These are phyloP conservation scores for Perithous albicinctus DNA, from an alignment of 2,888 invertebrate species.

Conservation along the genomic window DNA sequence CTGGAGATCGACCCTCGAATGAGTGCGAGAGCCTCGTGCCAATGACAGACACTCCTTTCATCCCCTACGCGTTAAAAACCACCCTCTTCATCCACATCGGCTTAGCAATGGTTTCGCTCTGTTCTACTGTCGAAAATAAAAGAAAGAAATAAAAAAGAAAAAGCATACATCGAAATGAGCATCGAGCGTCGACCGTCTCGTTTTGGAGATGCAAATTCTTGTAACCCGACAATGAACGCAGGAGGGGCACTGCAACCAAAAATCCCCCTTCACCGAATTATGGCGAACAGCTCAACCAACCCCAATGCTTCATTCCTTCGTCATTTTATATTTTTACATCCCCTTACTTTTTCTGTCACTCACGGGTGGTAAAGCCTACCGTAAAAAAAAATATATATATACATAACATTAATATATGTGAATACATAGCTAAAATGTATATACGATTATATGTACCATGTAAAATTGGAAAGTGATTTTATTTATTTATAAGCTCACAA, in stretches of 20 bases:
- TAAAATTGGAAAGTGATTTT: not conserved
- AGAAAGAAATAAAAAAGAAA: constrained; percentile 53
- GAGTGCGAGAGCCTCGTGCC: constrained; percentile 55
- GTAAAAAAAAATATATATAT: not conserved
- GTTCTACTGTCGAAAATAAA: constrained; percentile 35
- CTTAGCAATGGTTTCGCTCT: constrained; percentile 18
- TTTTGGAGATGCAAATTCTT: constrained; percentile 64
- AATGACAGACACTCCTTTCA: constrained; percentile 65
- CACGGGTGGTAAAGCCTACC: not conserved
- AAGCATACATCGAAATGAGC: constrained; percentile 62
- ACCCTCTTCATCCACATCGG: constrained; percentile 52
- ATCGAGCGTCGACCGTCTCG: constrained; percentile 53
- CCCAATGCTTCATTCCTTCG: constrained; percentile 10
- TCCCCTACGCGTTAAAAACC: constrained; percentile 59
- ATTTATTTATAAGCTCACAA: not conserved
- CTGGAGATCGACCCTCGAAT: constrained; percentile 60
- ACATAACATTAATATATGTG: not conserved
- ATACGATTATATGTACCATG: not conserved
- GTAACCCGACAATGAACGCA: constrained; percentile 52
- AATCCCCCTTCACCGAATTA: constrained; percentile 22
- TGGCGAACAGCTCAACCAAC: constrained; percentile 19
- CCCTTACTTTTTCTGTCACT: constrained; percentile 25
- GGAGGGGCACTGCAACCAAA: constrained; percentile 17
- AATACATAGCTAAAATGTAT: not conserved
- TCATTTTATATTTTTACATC: constrained; percentile 18